Evolutionary conservation across 2,797 vertebrate species (phyloP), one percentile per base, ranked within the genome.

Genomic region (Syngnathus rostellatus): DNA sequence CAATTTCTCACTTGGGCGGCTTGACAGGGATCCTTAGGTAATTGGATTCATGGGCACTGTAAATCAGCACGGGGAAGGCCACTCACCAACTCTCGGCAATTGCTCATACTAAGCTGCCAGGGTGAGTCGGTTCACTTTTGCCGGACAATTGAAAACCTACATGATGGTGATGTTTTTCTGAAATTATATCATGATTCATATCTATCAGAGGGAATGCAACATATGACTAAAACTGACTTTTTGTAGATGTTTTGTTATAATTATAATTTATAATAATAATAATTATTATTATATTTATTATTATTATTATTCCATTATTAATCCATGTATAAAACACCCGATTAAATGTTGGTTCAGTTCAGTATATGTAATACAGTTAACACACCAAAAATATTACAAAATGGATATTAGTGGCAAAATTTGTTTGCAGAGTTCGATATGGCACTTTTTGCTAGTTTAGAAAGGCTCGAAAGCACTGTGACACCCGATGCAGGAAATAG

Each of bases 1-100:
- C 74, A 72, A 81, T 83, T 85, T 63, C 77, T 83, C 85, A 80
- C 72, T 50, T 1, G 60, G 75, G 74, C 77, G 70, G 73, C 72
- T 64, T 68, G 76, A 85, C 75, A 65, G 70, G 69, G 72, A 74
- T 72, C 69, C 62, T n/a, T 66, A 46, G 74, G 68, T 78, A 77
- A 85, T 76, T 78, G 67, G 81, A 78, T 81, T 75, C 39, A 46
- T 25, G 21, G 17, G 59, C 71, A 71, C 71, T 72, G 70, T 79
- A 77, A 79, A 80, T 80, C 77, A 72, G 72, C 72, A 38, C 8
- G 55, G 55, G 54, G 55, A 17, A 31, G 9, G 12, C 55, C 31
- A 53, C n/a, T 53, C 50, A 53, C 3, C 37, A 58, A 58, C 55
- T 57, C 25, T 25, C 16, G 54, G 23, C 25, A 57, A 57, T 57